A percentile compares a stretch with the other conserved stretches of the same genome.
Evolutionary conservation across 35 echinoderm and acorn worm species (phyloP).

Genomic region (Strongylocentrotus purpuratus): DNA sequence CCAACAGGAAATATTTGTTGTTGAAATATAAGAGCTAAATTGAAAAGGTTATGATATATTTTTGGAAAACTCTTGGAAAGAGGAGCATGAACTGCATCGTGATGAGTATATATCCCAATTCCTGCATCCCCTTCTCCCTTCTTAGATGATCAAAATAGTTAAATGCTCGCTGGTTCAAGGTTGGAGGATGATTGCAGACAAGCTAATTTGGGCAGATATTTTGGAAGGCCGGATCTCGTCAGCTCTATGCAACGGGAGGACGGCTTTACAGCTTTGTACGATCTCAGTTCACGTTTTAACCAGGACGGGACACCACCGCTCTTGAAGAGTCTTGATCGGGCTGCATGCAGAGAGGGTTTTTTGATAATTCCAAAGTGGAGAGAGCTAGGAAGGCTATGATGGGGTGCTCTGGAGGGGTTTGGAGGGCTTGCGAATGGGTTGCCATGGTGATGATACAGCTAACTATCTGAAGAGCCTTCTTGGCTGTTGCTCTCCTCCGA

Average conservation of each 20-base stretch:
- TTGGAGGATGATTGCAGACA: neutral
- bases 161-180: neutral
- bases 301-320: neutral
- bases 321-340: neutral
- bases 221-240: neutral
- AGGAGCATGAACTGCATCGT: neutral
- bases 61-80: neutral
- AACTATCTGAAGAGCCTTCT: slow-evolving; percentile 56
- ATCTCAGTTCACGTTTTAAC: neutral
- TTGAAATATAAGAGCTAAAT: neutral
- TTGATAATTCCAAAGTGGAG: neutral
- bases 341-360: neutral
- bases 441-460: neutral
- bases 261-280: neutral
- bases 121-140: neutral
- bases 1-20: neutral
- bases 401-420: neutral
- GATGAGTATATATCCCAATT: neutral
- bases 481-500: slow-evolving; percentile 49
- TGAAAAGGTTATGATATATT: neutral
- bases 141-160: neutral
- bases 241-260: neutral
- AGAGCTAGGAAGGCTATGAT: neutral
- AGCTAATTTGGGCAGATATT: neutral
- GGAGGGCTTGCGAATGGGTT: neutral